Conservation (phyloP, 2,888 invertebrate species). For the Aquatica leii region DNA sequence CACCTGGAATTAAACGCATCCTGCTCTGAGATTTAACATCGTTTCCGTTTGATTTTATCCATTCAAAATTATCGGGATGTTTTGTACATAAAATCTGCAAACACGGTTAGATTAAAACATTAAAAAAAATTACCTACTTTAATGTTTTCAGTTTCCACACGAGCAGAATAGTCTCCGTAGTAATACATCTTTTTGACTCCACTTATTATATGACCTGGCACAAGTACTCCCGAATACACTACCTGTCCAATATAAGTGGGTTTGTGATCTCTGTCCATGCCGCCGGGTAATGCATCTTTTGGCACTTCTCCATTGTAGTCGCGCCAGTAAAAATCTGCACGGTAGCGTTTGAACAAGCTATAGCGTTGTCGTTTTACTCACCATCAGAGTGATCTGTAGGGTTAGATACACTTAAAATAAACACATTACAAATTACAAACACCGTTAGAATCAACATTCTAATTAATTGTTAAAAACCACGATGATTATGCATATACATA, state of each 20-base stretch:
- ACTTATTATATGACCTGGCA: background rate
- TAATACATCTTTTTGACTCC: background rate
- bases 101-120: background rate
- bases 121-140: background rate
- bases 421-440: too few relatives aligned
- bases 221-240: background rate
- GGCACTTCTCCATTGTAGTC: conserved; percentile 5
- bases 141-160: background rate
- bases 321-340: conserved; percentile 6
- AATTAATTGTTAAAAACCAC: too few relatives aligned
- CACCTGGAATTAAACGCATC: conserved; percentile 3
- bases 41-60: conserved; percentile 8
- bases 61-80: conserved; percentile 9
- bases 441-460: too few relatives aligned
- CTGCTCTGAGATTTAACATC: background rate
- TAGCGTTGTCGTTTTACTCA: too few relatives aligned
- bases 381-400: too few relatives aligned
- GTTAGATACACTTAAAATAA: too few relatives aligned
- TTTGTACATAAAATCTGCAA: conserved; percentile 13
- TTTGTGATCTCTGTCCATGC: background rate
- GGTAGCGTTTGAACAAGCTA: background rate
- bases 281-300: conserved; percentile 3
- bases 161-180: background rate
- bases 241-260: background rate
- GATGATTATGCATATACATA: too few relatives aligned